Evolutionary conservation across 2,797 vertebrate genomes (phyloP).

Genomic region (Erethizon dorsatum): DNA sequence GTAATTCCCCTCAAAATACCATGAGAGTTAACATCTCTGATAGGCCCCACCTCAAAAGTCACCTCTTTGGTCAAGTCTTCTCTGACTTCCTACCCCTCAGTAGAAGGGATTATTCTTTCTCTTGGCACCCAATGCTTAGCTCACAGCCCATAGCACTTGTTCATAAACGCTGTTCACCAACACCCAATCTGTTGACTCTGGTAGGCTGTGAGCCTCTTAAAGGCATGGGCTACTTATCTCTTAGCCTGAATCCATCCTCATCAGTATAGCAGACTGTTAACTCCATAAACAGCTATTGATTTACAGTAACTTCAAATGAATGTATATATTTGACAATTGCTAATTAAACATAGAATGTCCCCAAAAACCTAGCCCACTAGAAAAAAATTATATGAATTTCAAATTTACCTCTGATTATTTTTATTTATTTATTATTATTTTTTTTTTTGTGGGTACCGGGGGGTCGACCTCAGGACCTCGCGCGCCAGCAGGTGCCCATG

Average conservation of each 20-base stretch:
- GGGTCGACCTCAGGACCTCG: no score
- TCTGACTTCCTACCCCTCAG: neutral
- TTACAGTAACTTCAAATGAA: slow-evolving; percentile 64
- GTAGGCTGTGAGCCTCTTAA: neutral
- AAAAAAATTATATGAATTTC: slow-evolving; percentile 37
- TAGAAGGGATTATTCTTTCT: neutral
- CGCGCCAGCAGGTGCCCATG: no score
- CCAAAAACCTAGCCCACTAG: neutral
- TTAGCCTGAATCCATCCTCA: slow-evolving; percentile 3
- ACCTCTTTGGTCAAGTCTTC: slow-evolving; percentile 44
- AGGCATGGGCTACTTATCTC: neutral
- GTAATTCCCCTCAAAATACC: slow-evolving; percentile 47
- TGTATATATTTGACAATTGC: slow-evolving; percentile 39
- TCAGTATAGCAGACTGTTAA: neutral
- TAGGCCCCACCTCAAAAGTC: neutral
- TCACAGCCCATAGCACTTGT: slow-evolving; percentile 21
- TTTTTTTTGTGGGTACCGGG: no score
- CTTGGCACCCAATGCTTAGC: neutral
- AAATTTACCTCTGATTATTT: neutral
- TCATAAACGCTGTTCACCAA: neutral
- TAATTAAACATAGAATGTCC: slow-evolving; percentile 56
- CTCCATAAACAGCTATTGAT: slow-evolving; percentile 19
- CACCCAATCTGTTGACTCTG: neutral
- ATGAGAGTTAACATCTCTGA: slow-evolving; percentile 29
- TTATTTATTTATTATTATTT: no score